Conservation (phyloP, 2,888 invertebrate species). For the Aleiodes testaceus region DNA sequence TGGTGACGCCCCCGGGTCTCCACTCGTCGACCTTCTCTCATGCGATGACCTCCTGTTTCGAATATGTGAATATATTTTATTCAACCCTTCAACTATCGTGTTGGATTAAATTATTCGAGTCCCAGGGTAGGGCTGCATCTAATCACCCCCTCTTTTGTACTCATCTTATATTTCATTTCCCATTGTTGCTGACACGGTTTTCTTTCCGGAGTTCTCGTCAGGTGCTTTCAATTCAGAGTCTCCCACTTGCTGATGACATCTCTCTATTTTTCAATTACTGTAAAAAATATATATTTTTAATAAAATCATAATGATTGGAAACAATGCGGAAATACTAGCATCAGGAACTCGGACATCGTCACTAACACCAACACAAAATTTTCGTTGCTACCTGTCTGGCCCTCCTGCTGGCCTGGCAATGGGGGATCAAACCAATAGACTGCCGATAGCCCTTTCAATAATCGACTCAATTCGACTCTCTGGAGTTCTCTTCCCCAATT, state of each 20-base stretch:
- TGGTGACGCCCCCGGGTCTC: not conserved
- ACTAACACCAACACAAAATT: conserved; percentile 55
- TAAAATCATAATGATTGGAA: not conserved
- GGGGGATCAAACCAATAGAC: conserved; percentile 72
- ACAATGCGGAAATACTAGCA: not conserved
- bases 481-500: not conserved
- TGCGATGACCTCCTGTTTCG: conserved; percentile 67
- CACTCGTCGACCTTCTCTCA: conserved; percentile 58
- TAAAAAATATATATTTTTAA: not conserved
- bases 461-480: conserved; percentile 65
- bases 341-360: conserved; percentile 44
- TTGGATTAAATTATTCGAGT: conserved; percentile 69
- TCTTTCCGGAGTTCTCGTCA: not conserved
- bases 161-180: conserved; percentile 7
- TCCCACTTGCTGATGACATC: not conserved
- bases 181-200: conserved; percentile 15
- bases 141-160: not conserved
- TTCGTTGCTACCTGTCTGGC: conserved; percentile 61
- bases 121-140: not conserved
- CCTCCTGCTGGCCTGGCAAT: conserved; percentile 68
- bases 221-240: not conserved
- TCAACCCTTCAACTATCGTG: conserved; percentile 70
- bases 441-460: conserved; percentile 71
- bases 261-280: not conserved
- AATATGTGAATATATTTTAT: conserved; percentile 74